These are phyloP conservation scores for Thaumatotibia leucotreta DNA, from an alignment of 1,140 invertebrate genomes.

Conservation along the genomic window DNA sequence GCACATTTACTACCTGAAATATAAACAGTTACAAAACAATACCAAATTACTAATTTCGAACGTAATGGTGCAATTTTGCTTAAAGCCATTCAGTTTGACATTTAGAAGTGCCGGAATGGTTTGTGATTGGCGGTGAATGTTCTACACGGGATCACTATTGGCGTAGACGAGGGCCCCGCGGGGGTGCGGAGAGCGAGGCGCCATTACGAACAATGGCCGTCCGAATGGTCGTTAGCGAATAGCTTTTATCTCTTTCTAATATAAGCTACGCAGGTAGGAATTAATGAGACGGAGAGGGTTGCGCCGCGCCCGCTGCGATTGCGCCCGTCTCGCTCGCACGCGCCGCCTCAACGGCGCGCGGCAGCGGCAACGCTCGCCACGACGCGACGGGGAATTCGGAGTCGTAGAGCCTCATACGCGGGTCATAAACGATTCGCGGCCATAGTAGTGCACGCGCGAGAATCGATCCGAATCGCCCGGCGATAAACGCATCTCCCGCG, in stretches of 20 bases:
- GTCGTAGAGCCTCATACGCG: conserved; percentile 75
- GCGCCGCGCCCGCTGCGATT: conserved; percentile 39
- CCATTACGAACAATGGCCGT: conserved; percentile 71
- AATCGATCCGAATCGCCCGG: conserved; percentile 72
- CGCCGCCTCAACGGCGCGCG: conserved; percentile 54
- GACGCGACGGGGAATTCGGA: conserved; percentile 73
- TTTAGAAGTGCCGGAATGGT: conserved; percentile 74
- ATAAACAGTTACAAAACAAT: conserved; percentile 22
- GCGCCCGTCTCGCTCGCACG: conserved; percentile 49
- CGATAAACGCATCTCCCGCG: conserved; percentile 73
- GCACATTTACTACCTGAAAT: conserved; percentile 7
- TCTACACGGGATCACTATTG: conserved; percentile 74
- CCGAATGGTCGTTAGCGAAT: conserved; percentile 68
- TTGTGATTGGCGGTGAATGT: conserved; percentile 75
- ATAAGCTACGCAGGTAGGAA: conserved; percentile 68
- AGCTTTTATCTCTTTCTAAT: conserved; percentile 76
- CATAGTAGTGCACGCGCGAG: conserved; percentile 75
- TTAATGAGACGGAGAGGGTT: conserved; percentile 72
- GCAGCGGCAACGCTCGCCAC: conserved; percentile 70
- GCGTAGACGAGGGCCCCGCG: conserved; percentile 59
- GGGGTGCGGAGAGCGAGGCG: conserved; percentile 62
- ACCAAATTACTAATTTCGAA: conserved; percentile 27
- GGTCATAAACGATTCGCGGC: conserved; percentile 76
- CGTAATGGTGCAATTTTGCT: conserved; percentile 46
- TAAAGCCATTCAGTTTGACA: conserved; percentile 69